phyloP scores from a whole-genome alignment of 2,113 vertebrate genomes.

The Pluvialis apricaria region DNA sequence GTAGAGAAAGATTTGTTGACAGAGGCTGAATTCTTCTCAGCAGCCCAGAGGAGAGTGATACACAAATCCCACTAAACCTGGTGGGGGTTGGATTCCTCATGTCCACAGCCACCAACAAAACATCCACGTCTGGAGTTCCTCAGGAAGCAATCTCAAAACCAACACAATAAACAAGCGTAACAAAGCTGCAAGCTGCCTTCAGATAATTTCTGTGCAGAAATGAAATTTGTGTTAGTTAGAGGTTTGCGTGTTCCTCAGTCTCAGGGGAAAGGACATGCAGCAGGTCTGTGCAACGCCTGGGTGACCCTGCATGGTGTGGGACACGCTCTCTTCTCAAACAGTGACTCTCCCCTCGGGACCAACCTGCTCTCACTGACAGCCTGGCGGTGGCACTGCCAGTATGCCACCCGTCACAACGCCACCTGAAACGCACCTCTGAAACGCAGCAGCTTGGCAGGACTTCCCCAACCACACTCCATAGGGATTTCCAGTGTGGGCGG shows the following conservation, averaged over 20 bases:
- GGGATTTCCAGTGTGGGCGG: background rate
- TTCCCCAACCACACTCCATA: background rate
- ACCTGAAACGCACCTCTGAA: background rate
- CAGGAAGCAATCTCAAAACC: background rate
- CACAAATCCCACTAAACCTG: background rate
- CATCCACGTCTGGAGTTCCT: background rate
- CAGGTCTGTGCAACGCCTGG: background rate
- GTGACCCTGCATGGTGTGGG: background rate
- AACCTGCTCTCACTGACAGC: background rate
- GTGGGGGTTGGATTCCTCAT: background rate
- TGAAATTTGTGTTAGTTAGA: background rate
- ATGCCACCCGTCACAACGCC: background rate
- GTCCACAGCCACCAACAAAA: background rate
- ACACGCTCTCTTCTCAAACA: background rate
- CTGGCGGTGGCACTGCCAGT: background rate
- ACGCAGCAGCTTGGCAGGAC: accelerated
- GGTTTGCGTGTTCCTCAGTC: background rate
- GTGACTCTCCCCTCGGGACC: background rate
- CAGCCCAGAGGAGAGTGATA: background rate
- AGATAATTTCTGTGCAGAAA: background rate
- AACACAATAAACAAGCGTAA: background rate
- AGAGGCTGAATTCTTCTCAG: background rate
- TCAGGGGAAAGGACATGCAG: background rate
- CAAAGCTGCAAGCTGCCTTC: background rate
- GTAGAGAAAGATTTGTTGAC: background rate